Evolutionary conservation across 1,140 invertebrate species (phyloP), one percentile per base, ranked within the genome.

Genomic region (Lepeophtheirus salmonis): DNA sequence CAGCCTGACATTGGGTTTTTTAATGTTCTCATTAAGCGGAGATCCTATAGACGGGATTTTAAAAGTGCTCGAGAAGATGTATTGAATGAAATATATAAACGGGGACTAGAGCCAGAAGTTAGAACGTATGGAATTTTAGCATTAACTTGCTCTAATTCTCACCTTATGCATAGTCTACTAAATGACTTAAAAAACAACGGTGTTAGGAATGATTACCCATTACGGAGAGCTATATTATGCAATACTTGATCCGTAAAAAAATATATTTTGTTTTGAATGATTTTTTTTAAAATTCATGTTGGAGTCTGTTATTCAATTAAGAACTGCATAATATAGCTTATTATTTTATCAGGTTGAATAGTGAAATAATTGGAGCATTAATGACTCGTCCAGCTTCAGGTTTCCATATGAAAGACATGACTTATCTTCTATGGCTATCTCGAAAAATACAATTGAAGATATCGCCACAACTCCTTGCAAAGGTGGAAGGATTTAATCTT

Each of bases 1-100:
- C 6, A 57, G 26, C 55, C 55, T 2, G 55, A 57, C 25, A 41
- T 57, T 41, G 55, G 26, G 20, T 57, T 57, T 41, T 57, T 57
- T n/a, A 57, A 57, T 30, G 20, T 24, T 10, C 55, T 57, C 30
- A 57, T 57, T 30, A 25, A 41, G n/a, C 13, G 26, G 26, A 24
- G 55, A 48, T 21, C 26, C 6, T 2, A 14, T 2, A 26, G 55
- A 30, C 17, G 26, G n/a, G 55, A 57, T n/a, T 57, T 24, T 41
- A 2, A 24, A 24, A 6, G 2, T 30, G 55, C 23, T n/a, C 20
- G 26, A 41, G 55, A 50, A 17, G 26, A 41, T 41, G 30, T n/a
- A n/a, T 41, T 41, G 30, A 41, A 41, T 6, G 30, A 41, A n/a
- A 41, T 41, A 41, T 41, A 10, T 41, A 6, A n/a, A n/a, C 6